Conservation (phyloP, 1,140 invertebrate species). For the Drosophila nikananu region DNA sequence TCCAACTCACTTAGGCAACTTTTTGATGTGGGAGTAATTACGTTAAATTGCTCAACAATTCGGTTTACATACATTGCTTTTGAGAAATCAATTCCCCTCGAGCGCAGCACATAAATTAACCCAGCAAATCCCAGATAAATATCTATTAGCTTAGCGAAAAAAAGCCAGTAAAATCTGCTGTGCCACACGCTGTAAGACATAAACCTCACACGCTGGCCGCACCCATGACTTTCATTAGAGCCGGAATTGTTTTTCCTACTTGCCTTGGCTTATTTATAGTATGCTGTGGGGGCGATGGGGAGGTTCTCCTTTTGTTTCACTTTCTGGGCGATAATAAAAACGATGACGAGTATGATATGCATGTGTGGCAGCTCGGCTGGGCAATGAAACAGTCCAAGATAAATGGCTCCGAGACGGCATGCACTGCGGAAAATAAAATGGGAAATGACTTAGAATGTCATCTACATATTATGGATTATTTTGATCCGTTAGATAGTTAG, state of each 20-base stretch:
- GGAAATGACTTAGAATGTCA: not conserved
- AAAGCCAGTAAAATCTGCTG: conserved; percentile 46
- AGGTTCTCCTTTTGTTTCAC: conserved; percentile 28
- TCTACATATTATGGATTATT: no score
- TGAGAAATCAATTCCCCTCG: conserved; percentile 33
- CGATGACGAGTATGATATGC: conserved; percentile 66
- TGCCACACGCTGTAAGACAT: conserved; percentile 42
- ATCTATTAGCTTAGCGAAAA: conserved; percentile 47
- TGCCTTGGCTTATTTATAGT: conserved; percentile 47
- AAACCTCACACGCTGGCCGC: conserved; percentile 41
- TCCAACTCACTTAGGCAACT: conserved; percentile 37
- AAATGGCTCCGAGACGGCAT: conserved; percentile 29
- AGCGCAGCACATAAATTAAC: conserved; percentile 28
- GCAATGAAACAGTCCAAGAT: conserved; percentile 49
- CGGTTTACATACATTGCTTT: conserved; percentile 23
- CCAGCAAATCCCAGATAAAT: conserved; percentile 44
- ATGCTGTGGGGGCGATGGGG: conserved; percentile 6
- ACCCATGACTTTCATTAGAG: conserved; percentile 50
- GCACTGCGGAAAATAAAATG: conserved; percentile 24
- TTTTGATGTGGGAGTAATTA: conserved; percentile 47
- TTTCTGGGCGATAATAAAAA: conserved; percentile 53
- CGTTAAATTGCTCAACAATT: conserved; percentile 31
- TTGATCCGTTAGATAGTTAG: no score
- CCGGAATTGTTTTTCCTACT: conserved; percentile 51
- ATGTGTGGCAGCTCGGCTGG: conserved; percentile 48